These are phyloP conservation scores for Gambelia wislizenii DNA, from an alignment of 2,797 vertebrate species.

Conservation along the genomic window DNA sequence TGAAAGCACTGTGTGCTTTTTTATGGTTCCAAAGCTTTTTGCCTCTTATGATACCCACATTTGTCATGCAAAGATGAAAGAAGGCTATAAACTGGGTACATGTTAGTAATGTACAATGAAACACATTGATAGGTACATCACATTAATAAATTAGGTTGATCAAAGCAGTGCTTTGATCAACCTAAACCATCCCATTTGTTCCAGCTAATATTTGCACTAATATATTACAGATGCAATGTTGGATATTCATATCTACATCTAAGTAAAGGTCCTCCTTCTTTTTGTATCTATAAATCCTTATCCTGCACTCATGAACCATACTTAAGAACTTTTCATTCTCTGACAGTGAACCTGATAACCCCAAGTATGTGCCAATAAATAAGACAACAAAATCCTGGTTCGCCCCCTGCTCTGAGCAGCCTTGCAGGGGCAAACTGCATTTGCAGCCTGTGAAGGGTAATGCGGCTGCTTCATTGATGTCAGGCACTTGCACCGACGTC, in stretches of 20 bases:
- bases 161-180: neutral
- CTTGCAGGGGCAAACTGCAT: no score
- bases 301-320: no score
- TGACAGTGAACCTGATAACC: no score
- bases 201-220: neutral
- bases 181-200: neutral
- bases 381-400: no score
- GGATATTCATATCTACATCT: neutral
- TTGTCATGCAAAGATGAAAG: neutral
- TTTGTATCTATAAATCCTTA: neutral
- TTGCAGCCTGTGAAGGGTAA: no score
- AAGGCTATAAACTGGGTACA: neutral
- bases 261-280: neutral
- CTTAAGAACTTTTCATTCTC: neutral
- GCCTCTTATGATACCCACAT: neutral
- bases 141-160: neutral
- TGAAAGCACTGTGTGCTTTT: neutral
- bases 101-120: neutral
- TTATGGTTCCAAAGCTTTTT: neutral
- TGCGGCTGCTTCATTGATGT: no score
- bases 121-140: neutral
- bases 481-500: no score
- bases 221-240: neutral
- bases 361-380: no score
- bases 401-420: no score